Evolutionary conservation across 2,797 vertebrate genomes (phyloP).

Genomic region (Trichosurus vulpecula): DNA sequence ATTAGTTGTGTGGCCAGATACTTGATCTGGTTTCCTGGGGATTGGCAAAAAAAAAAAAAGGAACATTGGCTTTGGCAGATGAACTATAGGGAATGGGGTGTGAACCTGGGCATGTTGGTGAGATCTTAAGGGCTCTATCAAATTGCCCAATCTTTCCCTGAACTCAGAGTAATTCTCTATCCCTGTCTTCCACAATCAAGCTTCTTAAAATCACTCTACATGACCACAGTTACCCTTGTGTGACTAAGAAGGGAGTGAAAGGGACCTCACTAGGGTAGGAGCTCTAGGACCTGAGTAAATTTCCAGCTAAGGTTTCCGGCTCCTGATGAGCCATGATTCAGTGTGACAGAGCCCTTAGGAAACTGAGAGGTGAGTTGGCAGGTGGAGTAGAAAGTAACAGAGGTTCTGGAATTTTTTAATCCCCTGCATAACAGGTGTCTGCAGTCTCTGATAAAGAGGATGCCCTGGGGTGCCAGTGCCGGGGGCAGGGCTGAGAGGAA

Average conservation of each 20-base stretch:
- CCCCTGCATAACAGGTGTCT: constrained; percentile 62
- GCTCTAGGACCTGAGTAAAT: constrained; percentile 72
- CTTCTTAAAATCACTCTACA: neutral
- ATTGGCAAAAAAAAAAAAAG: neutral
- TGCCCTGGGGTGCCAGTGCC: constrained; percentile 65
- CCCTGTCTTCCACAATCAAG: neutral
- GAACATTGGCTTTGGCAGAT: neutral
- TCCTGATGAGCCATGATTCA: constrained; percentile 51
- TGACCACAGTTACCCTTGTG: neutral
- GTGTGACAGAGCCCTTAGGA: constrained; percentile 74
- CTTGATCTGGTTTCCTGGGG: neutral
- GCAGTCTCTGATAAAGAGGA: constrained; percentile 29
- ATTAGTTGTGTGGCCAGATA: neutral
- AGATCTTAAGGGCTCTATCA: neutral
- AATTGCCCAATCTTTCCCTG: neutral
- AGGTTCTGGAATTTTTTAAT: constrained; percentile 57
- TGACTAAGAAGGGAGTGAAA: constrained; percentile 43
- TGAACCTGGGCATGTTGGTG: neutral
- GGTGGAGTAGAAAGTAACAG: constrained; percentile 71
- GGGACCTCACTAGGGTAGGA: constrained; percentile 64
- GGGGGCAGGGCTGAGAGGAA: constrained; percentile 63
- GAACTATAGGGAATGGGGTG: neutral
- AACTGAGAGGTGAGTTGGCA: constrained; percentile 73
- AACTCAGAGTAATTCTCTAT: neutral
- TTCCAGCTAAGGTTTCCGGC: constrained; percentile 70